These are phyloP conservation scores for Quadroppia sp. DNA, from an alignment of 2,888 invertebrate species.

Conservation along the genomic window DNA sequence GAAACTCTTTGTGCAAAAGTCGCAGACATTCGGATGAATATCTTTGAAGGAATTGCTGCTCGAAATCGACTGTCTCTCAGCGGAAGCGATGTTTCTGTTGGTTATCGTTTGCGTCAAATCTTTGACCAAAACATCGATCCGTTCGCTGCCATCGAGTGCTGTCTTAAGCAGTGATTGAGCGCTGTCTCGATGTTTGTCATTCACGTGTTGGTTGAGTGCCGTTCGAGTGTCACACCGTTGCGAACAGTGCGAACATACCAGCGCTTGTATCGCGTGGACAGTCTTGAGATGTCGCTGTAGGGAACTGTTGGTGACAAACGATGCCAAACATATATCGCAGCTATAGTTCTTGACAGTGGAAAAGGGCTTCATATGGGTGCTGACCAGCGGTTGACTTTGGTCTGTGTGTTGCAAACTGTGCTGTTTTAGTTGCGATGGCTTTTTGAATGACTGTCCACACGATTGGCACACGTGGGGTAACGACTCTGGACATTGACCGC, in stretches of 20 bases:
- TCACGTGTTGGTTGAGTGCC: conserved; percentile 1
- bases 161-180: neutral
- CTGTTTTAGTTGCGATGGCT: conserved; percentile 59
- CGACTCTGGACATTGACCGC: too few relatives aligned
- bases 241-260: conserved; percentile 11
- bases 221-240: neutral
- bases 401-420: conserved; percentile 54
- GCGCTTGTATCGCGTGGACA: neutral
- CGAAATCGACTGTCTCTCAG: too few relatives aligned
- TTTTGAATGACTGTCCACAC: conserved; percentile 58
- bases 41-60: neutral
- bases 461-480: conserved; percentile 52
- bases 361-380: conserved; percentile 62
- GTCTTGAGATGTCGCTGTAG: conserved; percentile 67
- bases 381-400: conserved; percentile 50
- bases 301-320: conserved; percentile 64
- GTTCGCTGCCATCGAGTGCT: conserved; percentile 43
- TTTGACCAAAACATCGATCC: neutral
- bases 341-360: conserved; percentile 57
- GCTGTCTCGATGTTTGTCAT: neutral
- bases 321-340: conserved; percentile 62
- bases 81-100: too few relatives aligned
- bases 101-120: too few relatives aligned
- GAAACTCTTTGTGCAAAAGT: conserved; percentile 52
- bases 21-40: conserved; percentile 51